These are phyloP conservation scores for Sweltsa coloradensis DNA, from an alignment of 1,140 invertebrate genomes.

Conservation along the genomic window DNA sequence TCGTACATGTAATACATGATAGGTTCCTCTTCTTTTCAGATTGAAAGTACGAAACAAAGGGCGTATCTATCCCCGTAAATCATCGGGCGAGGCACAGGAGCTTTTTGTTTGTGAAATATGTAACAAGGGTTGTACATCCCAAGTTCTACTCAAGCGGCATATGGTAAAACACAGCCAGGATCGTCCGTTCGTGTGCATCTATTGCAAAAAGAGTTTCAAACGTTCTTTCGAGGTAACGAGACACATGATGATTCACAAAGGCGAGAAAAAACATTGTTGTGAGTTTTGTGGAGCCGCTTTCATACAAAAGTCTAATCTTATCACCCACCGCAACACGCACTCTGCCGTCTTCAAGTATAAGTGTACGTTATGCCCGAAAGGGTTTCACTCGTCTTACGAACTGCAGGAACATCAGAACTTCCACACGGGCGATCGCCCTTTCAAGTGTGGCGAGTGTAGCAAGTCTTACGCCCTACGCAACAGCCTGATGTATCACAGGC, in stretches of 20 bases:
- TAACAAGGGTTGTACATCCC: conserved; percentile 22
- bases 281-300: conserved; percentile 36
- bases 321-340: background rate
- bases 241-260: conserved; percentile 40
- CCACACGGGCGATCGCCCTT: conserved; percentile 39
- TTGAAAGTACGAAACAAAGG: no score
- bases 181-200: conserved; percentile 32
- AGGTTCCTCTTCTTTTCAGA: no score
- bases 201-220: conserved; percentile 29
- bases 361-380: conserved; percentile 46
- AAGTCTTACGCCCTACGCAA: conserved; percentile 46
- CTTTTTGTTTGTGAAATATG: conserved; percentile 9
- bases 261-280: conserved; percentile 61
- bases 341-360: conserved; percentile 20
- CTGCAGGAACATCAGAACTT: conserved; percentile 45
- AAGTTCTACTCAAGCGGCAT: conserved; percentile 22
- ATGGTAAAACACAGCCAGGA: conserved; percentile 18
- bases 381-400: conserved; percentile 45
- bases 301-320: background rate
- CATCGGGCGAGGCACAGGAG: no score
- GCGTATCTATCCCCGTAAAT: no score
- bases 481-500: conserved; percentile 46
- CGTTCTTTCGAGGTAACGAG: conserved; percentile 30
- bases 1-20: no score
- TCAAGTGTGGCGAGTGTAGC: conserved; percentile 33